Base-by-base conservation (phyloP, 2,888 invertebrate genomes). In the Ochropacha duplaris region DNA sequence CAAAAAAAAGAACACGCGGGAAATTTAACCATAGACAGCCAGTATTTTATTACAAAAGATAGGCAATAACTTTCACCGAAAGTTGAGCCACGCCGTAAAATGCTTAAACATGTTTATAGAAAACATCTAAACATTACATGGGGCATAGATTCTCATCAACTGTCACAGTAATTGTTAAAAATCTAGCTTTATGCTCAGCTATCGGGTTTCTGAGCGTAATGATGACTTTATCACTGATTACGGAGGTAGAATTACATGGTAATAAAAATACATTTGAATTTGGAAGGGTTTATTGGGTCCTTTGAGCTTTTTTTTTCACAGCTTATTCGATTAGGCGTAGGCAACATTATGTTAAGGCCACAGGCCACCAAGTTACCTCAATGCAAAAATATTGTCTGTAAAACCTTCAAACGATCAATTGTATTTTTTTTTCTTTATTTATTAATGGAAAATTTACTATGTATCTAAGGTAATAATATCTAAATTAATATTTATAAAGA, bases 141-240 rank as follows among this genome's bases (percentile, higher is more conserved):
- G 44, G 44, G 19, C 44, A 19, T 44, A 1, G 4, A 44, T 44
- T 44, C 44, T 1, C 44, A 44, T 44, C 44, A 44, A 19, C 16
- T 44, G 44, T 44, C 44, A 19, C 4, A 9, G 19, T 44, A 44
- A 44, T 44, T 44, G 44, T 44, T 19, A 44, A 44, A 44, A 44
- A 44, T 44, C 44, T 44, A 44, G 44, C 16, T 44, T 44, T 19
- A 44, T 5, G 44, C 5, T 14, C 44, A 9, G 9, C 6, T 44
- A 44, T 44, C 44, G 19, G 44, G 44, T 44, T 44, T 19, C 44
- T 19, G 1, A 44, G 9, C 44, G 44, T 44, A 44, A 44, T 44
- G 44, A 44, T 44, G 44, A n/a, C 44, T 44, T 44, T 44, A 44
- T 44, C 44, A 44, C 44, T 44, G 44, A 44, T 44, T 19, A 44